Conservation (phyloP, 2,888 invertebrate species). For the Drosophila falleni region DNA sequence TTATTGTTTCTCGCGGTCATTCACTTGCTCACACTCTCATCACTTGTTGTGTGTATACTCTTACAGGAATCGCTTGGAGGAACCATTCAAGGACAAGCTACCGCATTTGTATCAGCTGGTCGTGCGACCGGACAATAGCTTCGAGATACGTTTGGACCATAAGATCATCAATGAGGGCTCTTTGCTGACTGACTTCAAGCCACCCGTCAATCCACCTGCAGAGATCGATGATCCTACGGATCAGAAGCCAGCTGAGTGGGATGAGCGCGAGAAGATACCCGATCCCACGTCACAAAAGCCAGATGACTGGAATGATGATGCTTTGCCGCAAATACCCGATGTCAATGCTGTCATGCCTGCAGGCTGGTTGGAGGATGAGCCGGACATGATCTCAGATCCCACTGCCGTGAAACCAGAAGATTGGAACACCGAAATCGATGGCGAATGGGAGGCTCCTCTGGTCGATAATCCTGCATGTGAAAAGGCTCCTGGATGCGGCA, state of each 20-base stretch:
- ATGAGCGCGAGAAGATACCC: slow-evolving; percentile 96
- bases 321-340: slow-evolving; percentile 95
- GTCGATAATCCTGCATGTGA: slow-evolving; percentile 95
- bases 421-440: slow-evolving; percentile 99
- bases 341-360: slow-evolving; percentile 93
- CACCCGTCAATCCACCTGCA: slow-evolving; percentile 97
- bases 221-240: slow-evolving; percentile 97
- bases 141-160: slow-evolving; percentile 93
- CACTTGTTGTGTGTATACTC: neutral
- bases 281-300: slow-evolving; percentile 96
- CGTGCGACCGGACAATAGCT: slow-evolving; percentile 92
- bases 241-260: slow-evolving; percentile 96
- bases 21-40: slow-evolving; percentile 25
- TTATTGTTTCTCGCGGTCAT: slow-evolving; percentile 36
- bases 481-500: slow-evolving; percentile 94
- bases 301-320: slow-evolving; percentile 98
- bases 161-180: slow-evolving; percentile 94
- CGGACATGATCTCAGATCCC: slow-evolving; percentile 94
- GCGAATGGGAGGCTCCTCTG: slow-evolving; percentile 98
- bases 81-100: slow-evolving; percentile 95
- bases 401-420: slow-evolving; percentile 95
- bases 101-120: slow-evolving; percentile 95
- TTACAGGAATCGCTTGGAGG: slow-evolving; percentile 91
- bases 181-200: slow-evolving; percentile 94
- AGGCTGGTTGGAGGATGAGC: slow-evolving; percentile 97